Conservation (phyloP, 2,113 vertebrate genomes). For the Sander lucioperca region DNA sequence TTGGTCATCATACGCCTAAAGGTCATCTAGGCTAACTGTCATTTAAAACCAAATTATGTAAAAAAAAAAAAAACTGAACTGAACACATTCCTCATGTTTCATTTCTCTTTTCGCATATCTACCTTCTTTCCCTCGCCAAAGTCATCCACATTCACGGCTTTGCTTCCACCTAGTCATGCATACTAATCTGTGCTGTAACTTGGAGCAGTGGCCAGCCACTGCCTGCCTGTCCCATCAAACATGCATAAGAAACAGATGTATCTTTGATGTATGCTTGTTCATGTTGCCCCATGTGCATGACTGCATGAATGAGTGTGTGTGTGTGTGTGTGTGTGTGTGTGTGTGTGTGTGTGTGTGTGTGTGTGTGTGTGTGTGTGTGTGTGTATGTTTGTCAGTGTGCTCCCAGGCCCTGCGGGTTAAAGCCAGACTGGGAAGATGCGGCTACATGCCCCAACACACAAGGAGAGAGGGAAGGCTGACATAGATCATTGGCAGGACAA, state of each 20-base stretch:
- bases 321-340: constrained; percentile 22
- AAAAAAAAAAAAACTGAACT: neutral
- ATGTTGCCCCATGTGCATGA: constrained; percentile 40
- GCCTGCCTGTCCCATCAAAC: constrained; percentile 74
- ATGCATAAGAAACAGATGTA: constrained; percentile 79
- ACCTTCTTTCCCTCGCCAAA: neutral
- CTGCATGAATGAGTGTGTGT: constrained; percentile 15
- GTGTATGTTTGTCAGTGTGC: constrained; percentile 33
- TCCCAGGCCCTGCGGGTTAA: constrained; percentile 59
- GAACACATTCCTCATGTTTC: constrained; percentile 7
- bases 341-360: constrained; percentile 37
- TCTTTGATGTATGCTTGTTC: constrained; percentile 75
- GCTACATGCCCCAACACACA: constrained; percentile 72
- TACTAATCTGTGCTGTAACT: constrained; percentile 53
- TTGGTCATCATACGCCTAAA: neutral
- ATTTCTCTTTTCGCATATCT: constrained; percentile 9
- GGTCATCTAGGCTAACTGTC: neutral
- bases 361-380: constrained; percentile 13
- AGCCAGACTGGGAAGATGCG: constrained; percentile 44
- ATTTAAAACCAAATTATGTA: neutral
- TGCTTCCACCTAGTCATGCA: constrained; percentile 53
- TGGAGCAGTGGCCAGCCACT: constrained; percentile 57
- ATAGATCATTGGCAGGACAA: constrained; percentile 26
- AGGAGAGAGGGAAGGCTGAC: constrained; percentile 26
- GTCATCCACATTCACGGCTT: constrained; percentile 24